These are phyloP conservation scores for Cepaea hortensis DNA, from an alignment of 2,888 invertebrate species.

Conservation along the genomic window DNA sequence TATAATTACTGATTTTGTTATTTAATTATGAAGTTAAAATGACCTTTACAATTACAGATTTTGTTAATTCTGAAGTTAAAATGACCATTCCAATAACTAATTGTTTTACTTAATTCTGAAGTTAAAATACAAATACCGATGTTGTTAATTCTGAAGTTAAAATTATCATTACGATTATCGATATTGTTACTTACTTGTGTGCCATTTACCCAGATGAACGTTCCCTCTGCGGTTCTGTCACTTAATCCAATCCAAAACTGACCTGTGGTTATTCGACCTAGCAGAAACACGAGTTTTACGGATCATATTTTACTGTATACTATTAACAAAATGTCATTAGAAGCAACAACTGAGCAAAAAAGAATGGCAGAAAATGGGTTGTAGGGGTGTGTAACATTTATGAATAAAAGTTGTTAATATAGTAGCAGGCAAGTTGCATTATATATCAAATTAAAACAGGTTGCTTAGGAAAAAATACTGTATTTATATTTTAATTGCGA, in stretches of 20 bases:
- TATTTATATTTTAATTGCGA: too few relatives aligned
- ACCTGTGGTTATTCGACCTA: slow-evolving; percentile 23
- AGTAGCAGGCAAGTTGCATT: too few relatives aligned
- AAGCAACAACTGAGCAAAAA: background rate
- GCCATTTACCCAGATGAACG: slow-evolving; percentile 59
- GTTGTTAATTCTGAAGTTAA: too few relatives aligned
- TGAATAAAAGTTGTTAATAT: too few relatives aligned
- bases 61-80: too few relatives aligned
- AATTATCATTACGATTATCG: background rate
- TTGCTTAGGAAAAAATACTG: too few relatives aligned
- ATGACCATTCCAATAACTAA: background rate
- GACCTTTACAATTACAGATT: too few relatives aligned
- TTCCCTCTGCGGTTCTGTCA: slow-evolving; percentile 58
- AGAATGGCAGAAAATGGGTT: too few relatives aligned
- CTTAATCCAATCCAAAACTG: slow-evolving; percentile 65
- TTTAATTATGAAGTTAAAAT: slow-evolving; percentile 11
- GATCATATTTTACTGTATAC: too few relatives aligned
- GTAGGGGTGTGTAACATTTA: too few relatives aligned
- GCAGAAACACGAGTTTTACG: background rate
- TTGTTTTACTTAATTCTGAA: slow-evolving; percentile 35
- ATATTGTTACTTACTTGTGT: slow-evolving; percentile 41
- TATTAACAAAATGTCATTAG: background rate
- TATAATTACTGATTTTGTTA: background rate
- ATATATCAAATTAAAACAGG: too few relatives aligned
- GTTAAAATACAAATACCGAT: too few relatives aligned